A percentile compares a stretch with the other conserved stretches of the same genome.
These are phyloP conservation scores for Parthenolecanium corni DNA, from an alignment of 2,888 invertebrate species.

Conservation along the genomic window DNA sequence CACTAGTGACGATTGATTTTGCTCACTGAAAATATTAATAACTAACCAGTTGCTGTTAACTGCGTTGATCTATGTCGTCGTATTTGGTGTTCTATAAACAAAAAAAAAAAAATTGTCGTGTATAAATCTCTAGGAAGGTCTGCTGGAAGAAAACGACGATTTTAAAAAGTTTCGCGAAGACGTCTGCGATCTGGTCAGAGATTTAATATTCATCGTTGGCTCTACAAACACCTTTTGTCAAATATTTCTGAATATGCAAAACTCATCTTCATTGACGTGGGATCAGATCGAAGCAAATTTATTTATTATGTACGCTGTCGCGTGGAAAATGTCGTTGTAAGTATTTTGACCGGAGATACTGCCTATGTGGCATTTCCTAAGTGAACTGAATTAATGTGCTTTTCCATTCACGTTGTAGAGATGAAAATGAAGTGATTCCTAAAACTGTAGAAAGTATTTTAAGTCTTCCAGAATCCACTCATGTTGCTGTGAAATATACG, in stretches of 20 bases:
- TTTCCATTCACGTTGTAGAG: constrained; percentile 44
- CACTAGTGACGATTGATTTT: not conserved
- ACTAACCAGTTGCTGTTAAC: constrained; percentile 7
- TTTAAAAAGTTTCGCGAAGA: constrained; percentile 74
- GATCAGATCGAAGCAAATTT: constrained; percentile 86
- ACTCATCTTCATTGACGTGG: constrained; percentile 61
- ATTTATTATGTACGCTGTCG: constrained; percentile 89
- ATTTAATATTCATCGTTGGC: constrained; percentile 92
- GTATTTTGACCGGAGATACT: constrained; percentile 37
- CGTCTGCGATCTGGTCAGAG: constrained; percentile 87
- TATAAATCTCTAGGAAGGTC: constrained; percentile 47
- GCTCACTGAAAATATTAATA: not conserved
- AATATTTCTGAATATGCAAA: constrained; percentile 66
- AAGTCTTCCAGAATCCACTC: constrained; percentile 64
- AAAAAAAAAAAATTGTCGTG: constrained; percentile 7
- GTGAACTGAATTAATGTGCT: not conserved
- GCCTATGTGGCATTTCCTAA: not conserved
- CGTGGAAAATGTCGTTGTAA: constrained; percentile 89
- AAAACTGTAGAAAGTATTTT: constrained; percentile 86
- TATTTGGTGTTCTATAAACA: constrained; percentile 4
- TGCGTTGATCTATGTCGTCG: constrained; percentile 12
- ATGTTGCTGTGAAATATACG: constrained; percentile 78
- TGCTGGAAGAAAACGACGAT: constrained; percentile 72
- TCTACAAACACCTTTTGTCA: constrained; percentile 83
- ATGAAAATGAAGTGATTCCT: constrained; percentile 83